These are phyloP conservation scores for Scaptomyza pallida DNA, from an alignment of 1,140 invertebrate genomes.

Conservation along the genomic window DNA sequence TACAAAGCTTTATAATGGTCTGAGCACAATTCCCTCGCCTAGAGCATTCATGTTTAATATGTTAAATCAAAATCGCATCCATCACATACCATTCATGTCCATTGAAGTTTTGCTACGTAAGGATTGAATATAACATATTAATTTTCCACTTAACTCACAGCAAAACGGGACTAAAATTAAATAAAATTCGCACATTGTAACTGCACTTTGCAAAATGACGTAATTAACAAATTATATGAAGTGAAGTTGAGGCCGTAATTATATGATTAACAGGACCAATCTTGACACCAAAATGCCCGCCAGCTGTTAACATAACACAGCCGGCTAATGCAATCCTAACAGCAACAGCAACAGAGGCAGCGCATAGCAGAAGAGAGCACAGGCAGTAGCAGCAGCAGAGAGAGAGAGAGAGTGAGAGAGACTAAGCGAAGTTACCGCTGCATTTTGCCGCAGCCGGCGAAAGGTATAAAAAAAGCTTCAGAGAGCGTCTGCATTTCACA, in stretches of 20 bases:
- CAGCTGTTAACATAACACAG: constrained; percentile 34
- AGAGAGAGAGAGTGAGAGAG: not conserved
- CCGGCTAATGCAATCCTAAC: constrained; percentile 44
- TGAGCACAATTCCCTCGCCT: no score
- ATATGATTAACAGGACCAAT: constrained; percentile 12
- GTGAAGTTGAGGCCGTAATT: constrained; percentile 5
- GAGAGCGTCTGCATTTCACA: constrained; percentile 17
- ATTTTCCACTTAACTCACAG: no score
- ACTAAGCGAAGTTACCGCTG: constrained; percentile 10
- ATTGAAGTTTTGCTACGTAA: no score
- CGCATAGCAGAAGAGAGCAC: no score
- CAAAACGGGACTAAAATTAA: not conserved
- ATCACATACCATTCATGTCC: no score
- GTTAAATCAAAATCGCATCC: no score
- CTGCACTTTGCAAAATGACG: constrained; percentile 9
- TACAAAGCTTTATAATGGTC: no score
- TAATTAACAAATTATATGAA: not conserved
- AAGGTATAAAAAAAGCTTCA: constrained; percentile 65
- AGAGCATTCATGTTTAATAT: no score
- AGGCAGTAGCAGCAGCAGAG: not conserved
- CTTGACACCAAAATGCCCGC: constrained; percentile 16
- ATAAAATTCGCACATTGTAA: not conserved
- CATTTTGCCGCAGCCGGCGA: constrained; percentile 37
- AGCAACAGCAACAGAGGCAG: constrained; percentile 14
- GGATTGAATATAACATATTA: no score